phyloP scores from a whole-genome alignment of 2,113 vertebrate species.

The Sphyrna mokarran region DNA sequence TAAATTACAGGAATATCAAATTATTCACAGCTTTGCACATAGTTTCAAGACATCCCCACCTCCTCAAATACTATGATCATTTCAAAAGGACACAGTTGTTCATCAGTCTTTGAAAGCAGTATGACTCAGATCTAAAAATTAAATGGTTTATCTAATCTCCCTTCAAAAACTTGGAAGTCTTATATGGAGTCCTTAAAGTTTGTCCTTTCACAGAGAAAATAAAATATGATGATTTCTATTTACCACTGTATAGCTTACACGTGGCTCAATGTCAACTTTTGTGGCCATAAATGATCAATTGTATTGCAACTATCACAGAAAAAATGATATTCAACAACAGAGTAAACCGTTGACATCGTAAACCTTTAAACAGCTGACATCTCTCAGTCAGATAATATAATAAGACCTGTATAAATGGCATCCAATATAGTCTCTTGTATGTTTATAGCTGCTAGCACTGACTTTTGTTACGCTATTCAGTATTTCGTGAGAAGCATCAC shows the following conservation, averaged over 20 bases:
- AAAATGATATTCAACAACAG: neutral
- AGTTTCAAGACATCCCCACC: neutral
- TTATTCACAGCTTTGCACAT: neutral
- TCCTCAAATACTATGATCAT: neutral
- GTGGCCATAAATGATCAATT: neutral
- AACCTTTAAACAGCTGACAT: neutral
- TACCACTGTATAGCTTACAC: neutral
- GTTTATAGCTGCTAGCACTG: neutral
- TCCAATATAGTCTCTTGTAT: neutral
- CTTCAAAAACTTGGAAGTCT: neutral
- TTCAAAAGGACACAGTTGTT: neutral
- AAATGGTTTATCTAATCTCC: neutral
- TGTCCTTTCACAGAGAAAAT: neutral
- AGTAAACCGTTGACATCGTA: neutral
- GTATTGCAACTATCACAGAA: neutral
- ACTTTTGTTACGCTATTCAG: neutral
- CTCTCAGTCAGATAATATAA: neutral
- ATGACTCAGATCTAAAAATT: neutral
- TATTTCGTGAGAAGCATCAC: neutral
- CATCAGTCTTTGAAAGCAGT: neutral
- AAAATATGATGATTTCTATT: slow-evolving; percentile 5
- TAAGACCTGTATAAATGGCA: neutral
- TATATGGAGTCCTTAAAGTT: neutral
- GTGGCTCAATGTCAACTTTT: neutral
- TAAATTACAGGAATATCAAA: neutral